Base-by-base conservation (phyloP, 2,113 vertebrate genomes). In the Tupaia chinensis region DNA sequence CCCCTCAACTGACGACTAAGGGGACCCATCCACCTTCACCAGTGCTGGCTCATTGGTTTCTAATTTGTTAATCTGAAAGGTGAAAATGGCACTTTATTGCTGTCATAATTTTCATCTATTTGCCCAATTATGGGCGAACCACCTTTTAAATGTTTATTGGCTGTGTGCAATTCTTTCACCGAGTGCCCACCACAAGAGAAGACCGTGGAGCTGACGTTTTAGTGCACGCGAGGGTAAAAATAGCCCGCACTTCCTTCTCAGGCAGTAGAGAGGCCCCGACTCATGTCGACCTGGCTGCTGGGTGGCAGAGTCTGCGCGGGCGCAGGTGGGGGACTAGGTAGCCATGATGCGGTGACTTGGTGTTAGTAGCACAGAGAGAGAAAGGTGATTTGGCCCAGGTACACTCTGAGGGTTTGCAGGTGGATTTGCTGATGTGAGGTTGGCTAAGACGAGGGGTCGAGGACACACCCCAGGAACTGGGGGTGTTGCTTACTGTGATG, bases 51-150 rank as follows among this genome's bases (percentile, higher is more conserved):
- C 20, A 54, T 19, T 65, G 20, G 17, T 68, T 78, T 89, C 68
- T 86, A 63, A 89, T 56, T 88, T 89, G 80, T 32, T 86, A 69
- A 53, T 44, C 56, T 56, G 56, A 76, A 89, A 86, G 74, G 54
- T 70, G n/a, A 96, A 91, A 90, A 78, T 91, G 69, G 15, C n/a
- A 68, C 56, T n/a, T 25, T 23, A 89, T 34, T 78, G 56, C 61
- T 17, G 13, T 66, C 93, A 65, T 72, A 93, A 56, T 56, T 97
- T 94, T 61, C 32, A 92, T 77, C 88, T 82, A 11, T 87, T 74
- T 76, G 34, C 84, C n/a, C 80, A 74, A 80, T 25, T 90, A 68
- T 61, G 44, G 86, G 32, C 86, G 70, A 73, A 63, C 6, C 34
- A 22, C 20, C 54, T 84, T 87, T 68, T 63, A 61, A 89, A 70